Evolutionary conservation across 1,140 invertebrate species (phyloP).

Genomic region (Ceratina australensis): DNA sequence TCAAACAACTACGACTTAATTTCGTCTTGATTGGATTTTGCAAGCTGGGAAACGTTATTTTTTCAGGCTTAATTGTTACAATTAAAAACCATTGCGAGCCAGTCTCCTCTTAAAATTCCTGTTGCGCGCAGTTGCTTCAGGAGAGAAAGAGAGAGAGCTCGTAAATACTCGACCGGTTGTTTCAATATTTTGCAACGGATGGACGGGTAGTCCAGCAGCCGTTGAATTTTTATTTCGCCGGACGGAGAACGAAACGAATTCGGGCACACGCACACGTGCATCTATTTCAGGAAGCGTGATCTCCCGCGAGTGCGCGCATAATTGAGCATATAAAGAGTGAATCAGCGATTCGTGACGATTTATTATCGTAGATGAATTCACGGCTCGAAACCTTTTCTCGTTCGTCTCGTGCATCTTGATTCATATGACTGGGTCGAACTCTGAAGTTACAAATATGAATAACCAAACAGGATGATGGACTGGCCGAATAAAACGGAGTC

Average conservation of each 20-base stretch:
- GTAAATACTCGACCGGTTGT: conserved; percentile 30
- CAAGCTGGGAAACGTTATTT: not conserved
- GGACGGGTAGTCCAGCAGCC: conserved; percentile 5
- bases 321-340: conserved; percentile 50
- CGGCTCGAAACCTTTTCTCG: conserved; percentile 20
- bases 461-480: conserved; percentile 46
- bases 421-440: conserved; percentile 46
- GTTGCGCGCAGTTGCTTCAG: not conserved
- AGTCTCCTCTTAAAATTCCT: not conserved
- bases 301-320: conserved; percentile 10
- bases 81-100: not conserved
- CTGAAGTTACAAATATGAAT: conserved; percentile 53
- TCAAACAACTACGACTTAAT: not conserved
- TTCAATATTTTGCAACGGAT: conserved; percentile 34
- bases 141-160: not conserved
- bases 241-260: conserved; percentile 27
- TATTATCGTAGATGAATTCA: conserved; percentile 53
- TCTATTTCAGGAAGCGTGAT: conserved; percentile 42
- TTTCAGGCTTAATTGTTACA: not conserved
- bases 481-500: conserved; percentile 40
- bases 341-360: conserved; percentile 58
- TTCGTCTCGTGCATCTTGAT: conserved; percentile 40
- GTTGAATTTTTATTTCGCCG: conserved; percentile 16
- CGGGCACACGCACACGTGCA: not conserved
- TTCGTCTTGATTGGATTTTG: too few species aligned